Evolutionary conservation across 2,113 vertebrate genomes (phyloP).

Genomic region (Dunckerocampus dactyliophorus): DNA sequence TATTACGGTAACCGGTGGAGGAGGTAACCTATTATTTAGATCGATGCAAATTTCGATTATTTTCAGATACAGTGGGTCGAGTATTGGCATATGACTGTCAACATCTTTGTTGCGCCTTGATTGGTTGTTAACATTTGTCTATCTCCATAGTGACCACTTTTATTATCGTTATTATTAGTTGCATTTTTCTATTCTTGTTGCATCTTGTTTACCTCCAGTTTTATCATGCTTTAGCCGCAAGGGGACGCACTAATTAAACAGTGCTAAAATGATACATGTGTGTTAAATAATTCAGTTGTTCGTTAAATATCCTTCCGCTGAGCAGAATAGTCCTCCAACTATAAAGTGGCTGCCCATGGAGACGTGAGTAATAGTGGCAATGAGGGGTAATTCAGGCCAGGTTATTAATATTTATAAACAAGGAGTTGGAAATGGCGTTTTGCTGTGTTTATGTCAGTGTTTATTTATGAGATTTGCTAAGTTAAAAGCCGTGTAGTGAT

Average conservation of each 20-base stretch:
- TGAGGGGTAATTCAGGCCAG: slow-evolving; percentile 32
- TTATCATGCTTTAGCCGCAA: background rate
- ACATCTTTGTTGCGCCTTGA: background rate
- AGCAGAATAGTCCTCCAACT: slow-evolving; percentile 27
- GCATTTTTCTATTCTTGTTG: background rate
- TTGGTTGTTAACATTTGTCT: too few relatives aligned
- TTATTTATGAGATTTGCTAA: slow-evolving; percentile 3
- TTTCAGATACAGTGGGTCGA: background rate
- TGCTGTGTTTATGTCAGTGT: background rate
- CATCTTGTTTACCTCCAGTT: background rate
- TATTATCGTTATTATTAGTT: background rate
- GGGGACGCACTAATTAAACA: slow-evolving; percentile 6
- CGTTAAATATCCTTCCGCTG: slow-evolving; percentile 41
- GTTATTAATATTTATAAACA: slow-evolving; percentile 46
- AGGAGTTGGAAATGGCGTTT: background rate
- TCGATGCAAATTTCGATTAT: background rate
- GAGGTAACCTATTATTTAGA: background rate
- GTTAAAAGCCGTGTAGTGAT: background rate
- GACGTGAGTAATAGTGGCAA: slow-evolving; percentile 6
- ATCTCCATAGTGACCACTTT: too few relatives aligned
- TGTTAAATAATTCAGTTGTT: slow-evolving; percentile 35
- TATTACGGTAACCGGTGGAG: background rate
- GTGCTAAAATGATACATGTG: slow-evolving; percentile 16
- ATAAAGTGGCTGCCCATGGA: slow-evolving; percentile 11
- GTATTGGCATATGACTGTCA: background rate